Evolutionary conservation across 2,888 invertebrate genomes (phyloP).

Genomic region (Resseliella maxima): DNA sequence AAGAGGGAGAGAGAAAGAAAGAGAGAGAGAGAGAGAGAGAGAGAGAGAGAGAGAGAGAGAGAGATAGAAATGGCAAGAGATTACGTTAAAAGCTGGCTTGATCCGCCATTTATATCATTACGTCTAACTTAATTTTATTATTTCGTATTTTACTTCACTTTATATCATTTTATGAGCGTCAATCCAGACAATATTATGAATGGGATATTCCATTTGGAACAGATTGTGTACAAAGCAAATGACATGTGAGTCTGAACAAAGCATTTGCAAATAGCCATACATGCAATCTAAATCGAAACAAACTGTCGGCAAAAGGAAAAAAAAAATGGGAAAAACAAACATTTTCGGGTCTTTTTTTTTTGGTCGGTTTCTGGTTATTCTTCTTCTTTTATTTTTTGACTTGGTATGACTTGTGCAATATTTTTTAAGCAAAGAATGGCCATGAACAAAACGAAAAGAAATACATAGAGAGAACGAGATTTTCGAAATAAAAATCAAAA

Average conservation of each 20-base stretch:
- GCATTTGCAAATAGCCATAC: not conserved
- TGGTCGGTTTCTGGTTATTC: not conserved
- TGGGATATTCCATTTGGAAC: constrained; percentile 48
- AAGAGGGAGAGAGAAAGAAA: not conserved
- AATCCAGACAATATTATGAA: constrained; percentile 32
- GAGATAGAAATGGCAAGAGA: no score
- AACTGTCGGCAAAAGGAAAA: not conserved
- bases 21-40: not conserved
- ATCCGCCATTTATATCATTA: constrained; percentile 46
- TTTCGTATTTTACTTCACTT: constrained; percentile 24
- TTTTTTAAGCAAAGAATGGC: not conserved
- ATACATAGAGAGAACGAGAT: not conserved
- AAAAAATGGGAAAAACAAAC: not conserved
- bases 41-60: not conserved
- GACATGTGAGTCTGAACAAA: constrained; percentile 31
- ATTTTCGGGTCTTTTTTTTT: not conserved
- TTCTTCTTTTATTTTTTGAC: not conserved
- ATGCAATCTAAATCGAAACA: not conserved
- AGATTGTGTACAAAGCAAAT: constrained; percentile 36
- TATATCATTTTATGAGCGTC: constrained; percentile 43
- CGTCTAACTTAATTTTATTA: constrained; percentile 50
- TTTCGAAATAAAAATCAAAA: not conserved
- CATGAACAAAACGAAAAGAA: not conserved
- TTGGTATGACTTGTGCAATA: not conserved
- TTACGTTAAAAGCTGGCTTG: constrained; percentile 19